Base-by-base conservation (phyloP, 2,888 invertebrate species). In the Tetramorium bicarinatum region DNA sequence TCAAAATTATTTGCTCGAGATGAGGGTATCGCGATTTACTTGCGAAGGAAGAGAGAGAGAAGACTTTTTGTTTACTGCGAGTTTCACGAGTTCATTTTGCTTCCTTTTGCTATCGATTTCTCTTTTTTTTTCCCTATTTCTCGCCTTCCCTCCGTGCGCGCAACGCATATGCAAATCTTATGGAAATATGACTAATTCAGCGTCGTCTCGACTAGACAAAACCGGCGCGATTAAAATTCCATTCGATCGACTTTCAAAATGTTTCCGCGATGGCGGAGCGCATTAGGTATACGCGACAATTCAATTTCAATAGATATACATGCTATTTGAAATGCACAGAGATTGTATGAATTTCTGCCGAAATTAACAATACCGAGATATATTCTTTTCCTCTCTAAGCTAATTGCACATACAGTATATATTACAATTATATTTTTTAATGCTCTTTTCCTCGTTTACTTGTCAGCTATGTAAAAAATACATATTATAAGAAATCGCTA, bases 161-260 rank as follows among this genome's bases (percentile, higher is more conserved):
- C 15, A 64, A n/a, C 44, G 7, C 18, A 21, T 72, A 72, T 77
- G 77, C 74, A 77, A 77, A 77, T 77, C 44, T 77, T 56, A 77
- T 34, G 74, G 77, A 72, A 54, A 77, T 77, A 56, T 77, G 54
- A 77, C 54, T 56, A 77, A 77, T 77, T 77, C 77, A 54, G 41
- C 74, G 44, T 54, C 74, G 54, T 77, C 69, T 54, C 69, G 74
- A 15, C 41, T 44, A 72, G 54, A 72, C 54, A 71, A 56, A 77
- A 71, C n/a, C 29, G 77, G 54, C 11, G 25, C 44, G 44, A 77
- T 77, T 77, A 77, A 77, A 77, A 77, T 77, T 77, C 74, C 41
- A 56, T 29, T 77, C 72, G 77, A 56, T 41, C 69, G 72, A 44
- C 54, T 77, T 77, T 54, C n/a, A 72, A 77, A 77, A 77, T 77